Conservation (phyloP, 2,113 vertebrate species). For the Helogale parvula region DNA sequence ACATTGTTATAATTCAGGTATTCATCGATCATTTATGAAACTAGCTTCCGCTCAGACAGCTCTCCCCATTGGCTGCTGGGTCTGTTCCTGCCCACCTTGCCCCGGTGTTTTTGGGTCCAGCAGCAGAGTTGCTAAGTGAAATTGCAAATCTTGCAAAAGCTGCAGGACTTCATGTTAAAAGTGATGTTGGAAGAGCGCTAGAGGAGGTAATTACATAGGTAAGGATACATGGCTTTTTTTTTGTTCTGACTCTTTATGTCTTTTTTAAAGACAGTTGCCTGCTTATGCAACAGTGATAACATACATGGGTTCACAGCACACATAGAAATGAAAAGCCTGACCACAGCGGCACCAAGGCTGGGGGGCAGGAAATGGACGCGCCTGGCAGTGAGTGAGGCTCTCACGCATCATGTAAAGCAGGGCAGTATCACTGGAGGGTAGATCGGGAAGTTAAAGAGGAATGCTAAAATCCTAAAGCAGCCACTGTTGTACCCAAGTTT, state of each 20-base stretch:
- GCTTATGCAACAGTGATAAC: slow-evolving; percentile 1
- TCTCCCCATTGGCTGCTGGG: too few species aligned
- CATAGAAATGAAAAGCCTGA: not conserved
- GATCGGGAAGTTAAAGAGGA: not conserved
- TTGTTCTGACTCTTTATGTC: slow-evolving; percentile 5
- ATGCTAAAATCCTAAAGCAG: not conserved
- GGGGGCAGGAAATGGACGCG: not conserved
- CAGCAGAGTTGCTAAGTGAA: too few species aligned
- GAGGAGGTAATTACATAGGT: not conserved
- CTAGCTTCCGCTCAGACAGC: too few species aligned
- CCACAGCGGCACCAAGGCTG: not conserved
- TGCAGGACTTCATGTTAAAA: not conserved
- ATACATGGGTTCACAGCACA: not conserved
- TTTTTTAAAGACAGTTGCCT: slow-evolving; percentile 31
- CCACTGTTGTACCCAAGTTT: too few species aligned
- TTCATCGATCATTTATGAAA: too few species aligned
- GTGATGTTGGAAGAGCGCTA: not conserved
- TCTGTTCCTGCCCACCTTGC: too few species aligned
- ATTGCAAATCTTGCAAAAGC: too few species aligned
- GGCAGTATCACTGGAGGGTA: not conserved
- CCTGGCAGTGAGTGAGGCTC: not conserved
- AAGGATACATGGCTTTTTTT: not conserved
- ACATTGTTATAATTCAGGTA: too few species aligned
- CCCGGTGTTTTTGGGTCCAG: too few species aligned
- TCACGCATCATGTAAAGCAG: not conserved